Percentiles rank a stretch among this genome's conserved stretches.
These are phyloP conservation scores for Eupithecia centaureata DNA, from an alignment of 2,888 invertebrate genomes.

Conservation along the genomic window DNA sequence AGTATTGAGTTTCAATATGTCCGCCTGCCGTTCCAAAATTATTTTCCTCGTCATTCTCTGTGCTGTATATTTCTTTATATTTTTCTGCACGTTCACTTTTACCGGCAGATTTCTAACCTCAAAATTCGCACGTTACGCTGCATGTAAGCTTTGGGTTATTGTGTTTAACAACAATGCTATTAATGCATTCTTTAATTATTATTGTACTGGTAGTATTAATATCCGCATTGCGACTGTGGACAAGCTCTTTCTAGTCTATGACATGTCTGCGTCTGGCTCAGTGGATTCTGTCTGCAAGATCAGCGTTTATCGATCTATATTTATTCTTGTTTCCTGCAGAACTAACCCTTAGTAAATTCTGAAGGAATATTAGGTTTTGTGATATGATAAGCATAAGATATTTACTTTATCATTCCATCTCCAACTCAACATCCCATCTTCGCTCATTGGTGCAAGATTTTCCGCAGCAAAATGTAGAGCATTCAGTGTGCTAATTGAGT, in stretches of 20 bases:
- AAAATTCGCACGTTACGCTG: constrained; percentile 46
- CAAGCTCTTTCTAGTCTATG: constrained; percentile 19
- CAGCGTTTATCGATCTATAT: constrained; percentile 32
- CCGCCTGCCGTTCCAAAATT: constrained; percentile 74
- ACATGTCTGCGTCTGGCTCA: constrained; percentile 32
- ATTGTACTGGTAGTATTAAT: constrained; percentile 29
- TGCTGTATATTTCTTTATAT: constrained; percentile 48
- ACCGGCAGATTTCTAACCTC: constrained; percentile 70
- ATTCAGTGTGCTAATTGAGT: constrained; percentile 9
- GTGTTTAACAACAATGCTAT: constrained; percentile 44
- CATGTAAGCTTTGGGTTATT: constrained; percentile 23
- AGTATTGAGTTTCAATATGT: constrained; percentile 80
- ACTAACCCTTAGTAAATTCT: background rate
- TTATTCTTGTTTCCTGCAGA: constrained; percentile 22
- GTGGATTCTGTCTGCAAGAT: constrained; percentile 17
- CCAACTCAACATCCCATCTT: background rate
- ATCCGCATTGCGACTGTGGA: constrained; percentile 43
- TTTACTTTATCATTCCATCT: background rate
- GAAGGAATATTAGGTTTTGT: background rate
- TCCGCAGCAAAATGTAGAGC: constrained; percentile 1
- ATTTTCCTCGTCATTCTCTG: constrained; percentile 63
- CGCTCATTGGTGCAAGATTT: background rate
- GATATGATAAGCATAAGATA: no score
- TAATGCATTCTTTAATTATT: constrained; percentile 30
- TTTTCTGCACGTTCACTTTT: constrained; percentile 52